Conservation (phyloP, 2,113 vertebrate species). For the Tonatia bakeri region DNA sequence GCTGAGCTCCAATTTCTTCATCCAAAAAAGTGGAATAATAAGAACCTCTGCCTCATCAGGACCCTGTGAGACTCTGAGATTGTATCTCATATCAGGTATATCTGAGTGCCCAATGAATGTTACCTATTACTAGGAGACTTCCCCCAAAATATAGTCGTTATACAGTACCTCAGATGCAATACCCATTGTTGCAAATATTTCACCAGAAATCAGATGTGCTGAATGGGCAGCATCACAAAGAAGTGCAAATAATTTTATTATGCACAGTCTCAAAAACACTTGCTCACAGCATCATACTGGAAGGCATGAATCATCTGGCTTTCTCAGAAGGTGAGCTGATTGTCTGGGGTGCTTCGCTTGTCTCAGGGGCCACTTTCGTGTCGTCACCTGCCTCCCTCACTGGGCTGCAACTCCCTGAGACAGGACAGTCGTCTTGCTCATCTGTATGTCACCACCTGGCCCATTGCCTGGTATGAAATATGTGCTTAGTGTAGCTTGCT, state of each 20-base stretch:
- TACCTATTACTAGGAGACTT: neutral
- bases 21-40: neutral
- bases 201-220: neutral
- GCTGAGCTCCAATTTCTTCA: neutral
- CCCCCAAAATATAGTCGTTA: neutral
- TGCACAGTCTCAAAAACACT: neutral
- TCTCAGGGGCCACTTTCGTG: neutral
- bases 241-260: neutral
- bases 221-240: neutral
- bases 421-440: neutral
- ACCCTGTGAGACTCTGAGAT: neutral
- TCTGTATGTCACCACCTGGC: neutral
- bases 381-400: neutral
- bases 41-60: neutral
- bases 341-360: neutral
- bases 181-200: neutral
- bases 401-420: neutral
- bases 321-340: neutral
- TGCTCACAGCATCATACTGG: neutral
- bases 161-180: neutral
- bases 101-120: neutral
- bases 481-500: neutral
- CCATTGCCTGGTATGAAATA: neutral
- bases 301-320: neutral
- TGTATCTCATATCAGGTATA: neutral